Percentiles rank a stretch among this genome's conserved stretches.
phyloP scores from a whole-genome alignment of 2,113 vertebrate species.

The Kryptolebias marmoratus region DNA sequence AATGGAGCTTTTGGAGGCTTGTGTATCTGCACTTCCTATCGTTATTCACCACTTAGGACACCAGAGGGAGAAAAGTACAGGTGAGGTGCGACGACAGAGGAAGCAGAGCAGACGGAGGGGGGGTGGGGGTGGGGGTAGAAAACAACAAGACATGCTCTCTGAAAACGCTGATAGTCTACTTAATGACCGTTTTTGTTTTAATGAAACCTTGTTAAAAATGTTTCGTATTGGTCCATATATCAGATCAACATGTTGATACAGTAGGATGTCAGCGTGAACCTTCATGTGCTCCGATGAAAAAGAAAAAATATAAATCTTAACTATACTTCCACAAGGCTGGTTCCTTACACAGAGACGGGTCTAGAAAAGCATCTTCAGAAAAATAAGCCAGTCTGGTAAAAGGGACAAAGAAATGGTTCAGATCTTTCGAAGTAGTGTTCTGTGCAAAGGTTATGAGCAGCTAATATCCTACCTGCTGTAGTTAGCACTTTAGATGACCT shows the following conservation, averaged over 20 bases:
- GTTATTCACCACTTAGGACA: neutral
- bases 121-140: neutral
- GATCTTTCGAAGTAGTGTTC: too few relatives aligned
- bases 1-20: slow-evolving; percentile 16
- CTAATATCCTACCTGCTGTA: too few relatives aligned
- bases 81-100: neutral
- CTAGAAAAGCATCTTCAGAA: too few relatives aligned
- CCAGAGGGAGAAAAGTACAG: neutral
- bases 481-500: too few relatives aligned
- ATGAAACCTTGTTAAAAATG: neutral
- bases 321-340: too few relatives aligned
- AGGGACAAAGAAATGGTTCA: too few relatives aligned
- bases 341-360: too few relatives aligned
- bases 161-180: slow-evolving; percentile 7
- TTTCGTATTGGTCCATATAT: slow-evolving; percentile 14
- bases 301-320: too few relatives aligned
- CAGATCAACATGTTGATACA: neutral
- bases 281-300: too few relatives aligned
- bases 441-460: too few relatives aligned
- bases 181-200: neutral
- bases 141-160: neutral
- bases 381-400: too few relatives aligned
- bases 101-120: slow-evolving; percentile 1
- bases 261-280: too few relatives aligned
- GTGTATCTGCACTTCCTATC: slow-evolving; percentile 16